A percentile compares a stretch with the other conserved stretches of the same genome.
Conservation (phyloP, 2,888 invertebrate genomes). For the Leucophenga maculata region DNA sequence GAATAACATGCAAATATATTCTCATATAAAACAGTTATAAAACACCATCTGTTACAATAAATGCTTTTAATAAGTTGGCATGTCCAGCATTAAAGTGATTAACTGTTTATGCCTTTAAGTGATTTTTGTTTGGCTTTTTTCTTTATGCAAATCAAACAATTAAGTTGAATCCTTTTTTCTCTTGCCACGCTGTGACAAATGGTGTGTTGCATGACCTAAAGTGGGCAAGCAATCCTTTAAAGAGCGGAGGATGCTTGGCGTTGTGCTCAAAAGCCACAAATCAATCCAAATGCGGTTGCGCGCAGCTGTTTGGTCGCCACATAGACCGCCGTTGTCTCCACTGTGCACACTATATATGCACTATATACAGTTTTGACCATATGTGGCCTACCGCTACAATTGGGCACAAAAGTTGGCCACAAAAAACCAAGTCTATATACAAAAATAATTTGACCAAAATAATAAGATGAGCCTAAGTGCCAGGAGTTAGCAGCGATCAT, state of each 20-base stretch:
- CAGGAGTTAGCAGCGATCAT: slow-evolving; percentile 15
- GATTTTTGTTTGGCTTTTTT: no score
- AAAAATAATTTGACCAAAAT: neutral
- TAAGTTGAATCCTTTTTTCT: slow-evolving; percentile 29
- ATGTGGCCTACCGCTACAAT: neutral
- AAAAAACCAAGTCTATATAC: no score
- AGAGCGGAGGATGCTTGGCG: neutral
- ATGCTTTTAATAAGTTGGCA: no score
- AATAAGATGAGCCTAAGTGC: neutral
- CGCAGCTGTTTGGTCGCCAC: slow-evolving; percentile 60
- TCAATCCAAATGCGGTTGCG: slow-evolving; percentile 71
- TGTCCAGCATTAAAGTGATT: no score
- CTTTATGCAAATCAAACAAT: neutral
- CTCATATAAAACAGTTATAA: no score
- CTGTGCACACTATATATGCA: neutral
- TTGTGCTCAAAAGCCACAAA: slow-evolving; percentile 67
- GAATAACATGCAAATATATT: no score
- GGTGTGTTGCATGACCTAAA: no score
- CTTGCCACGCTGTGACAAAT: slow-evolving; percentile 6
- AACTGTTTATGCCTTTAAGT: no score
- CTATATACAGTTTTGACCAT: neutral
- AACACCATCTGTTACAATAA: no score
- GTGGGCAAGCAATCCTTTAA: no score
- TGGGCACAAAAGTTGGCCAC: neutral
- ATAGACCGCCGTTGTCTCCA: neutral